Conservation (phyloP, 1,140 invertebrate species). For the Cherax destructor region DNA sequence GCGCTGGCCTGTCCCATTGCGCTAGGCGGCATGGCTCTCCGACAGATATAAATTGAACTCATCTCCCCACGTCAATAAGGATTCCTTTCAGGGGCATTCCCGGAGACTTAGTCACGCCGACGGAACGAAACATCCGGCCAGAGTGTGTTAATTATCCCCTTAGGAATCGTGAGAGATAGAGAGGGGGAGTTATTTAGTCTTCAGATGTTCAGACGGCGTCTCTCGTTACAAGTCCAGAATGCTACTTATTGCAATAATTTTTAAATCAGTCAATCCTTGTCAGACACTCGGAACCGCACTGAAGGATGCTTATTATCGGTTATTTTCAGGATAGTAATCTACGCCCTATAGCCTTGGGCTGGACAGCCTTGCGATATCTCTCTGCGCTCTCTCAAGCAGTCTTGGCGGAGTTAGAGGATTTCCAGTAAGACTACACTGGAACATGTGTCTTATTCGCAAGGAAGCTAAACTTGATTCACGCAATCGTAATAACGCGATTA, state of each 20-base stretch:
- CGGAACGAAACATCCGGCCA: not conserved
- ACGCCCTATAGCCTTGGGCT: too few relatives aligned
- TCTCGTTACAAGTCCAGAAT: not conserved
- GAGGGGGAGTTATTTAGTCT: not conserved
- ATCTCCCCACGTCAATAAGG: constrained; percentile 19
- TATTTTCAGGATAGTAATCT: too few relatives aligned
- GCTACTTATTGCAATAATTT: too few relatives aligned
- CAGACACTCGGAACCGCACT: not conserved
- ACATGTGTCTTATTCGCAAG: too few relatives aligned
- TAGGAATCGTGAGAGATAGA: not conserved
- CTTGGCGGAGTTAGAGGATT: too few relatives aligned
- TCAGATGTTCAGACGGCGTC: not conserved
- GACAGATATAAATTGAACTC: constrained; percentile 55
- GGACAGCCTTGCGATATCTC: too few relatives aligned
- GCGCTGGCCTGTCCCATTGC: constrained; percentile 28
- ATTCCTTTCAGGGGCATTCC: constrained; percentile 4
- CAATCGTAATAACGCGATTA: too few relatives aligned
- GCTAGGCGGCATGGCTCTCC: not conserved
- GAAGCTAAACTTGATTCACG: too few relatives aligned
- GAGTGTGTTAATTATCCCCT: not conserved
- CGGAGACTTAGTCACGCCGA: constrained; percentile 12
- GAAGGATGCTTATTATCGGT: too few relatives aligned
- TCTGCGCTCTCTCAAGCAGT: too few relatives aligned
- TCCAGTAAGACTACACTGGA: too few relatives aligned
- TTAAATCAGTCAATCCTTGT: not conserved